A percentile compares a stretch with the other conserved stretches of the same genome.
phyloP scores from a whole-genome alignment of 2,113 vertebrate species.

The Galbula dea region DNA sequence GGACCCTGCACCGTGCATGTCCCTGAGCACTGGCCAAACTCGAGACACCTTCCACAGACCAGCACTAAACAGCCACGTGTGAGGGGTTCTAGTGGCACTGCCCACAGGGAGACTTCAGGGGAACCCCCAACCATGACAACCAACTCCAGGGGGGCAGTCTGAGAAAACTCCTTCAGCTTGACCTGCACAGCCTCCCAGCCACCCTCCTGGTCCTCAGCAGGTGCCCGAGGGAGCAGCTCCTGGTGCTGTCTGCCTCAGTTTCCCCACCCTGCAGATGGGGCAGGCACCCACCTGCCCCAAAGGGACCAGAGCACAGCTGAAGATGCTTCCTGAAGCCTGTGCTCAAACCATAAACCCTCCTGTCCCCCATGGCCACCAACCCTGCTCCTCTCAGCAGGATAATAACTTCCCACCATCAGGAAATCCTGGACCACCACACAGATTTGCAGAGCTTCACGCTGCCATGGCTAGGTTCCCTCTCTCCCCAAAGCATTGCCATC shows the following conservation, averaged over 20 bases:
- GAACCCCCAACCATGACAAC: accelerated
- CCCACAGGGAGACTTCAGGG: accelerated
- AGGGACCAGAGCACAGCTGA: background rate
- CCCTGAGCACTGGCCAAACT: background rate
- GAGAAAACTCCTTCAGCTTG: background rate
- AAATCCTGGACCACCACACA: background rate
- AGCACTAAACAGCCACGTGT: accelerated
- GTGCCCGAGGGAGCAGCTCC: background rate
- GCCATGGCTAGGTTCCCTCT: background rate
- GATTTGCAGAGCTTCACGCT: background rate
- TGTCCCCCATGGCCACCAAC: accelerated
- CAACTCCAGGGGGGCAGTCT: background rate
- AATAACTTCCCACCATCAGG: accelerated
- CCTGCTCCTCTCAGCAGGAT: accelerated
- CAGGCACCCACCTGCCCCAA: background rate
- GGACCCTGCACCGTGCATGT: accelerated
- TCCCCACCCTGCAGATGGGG: background rate
- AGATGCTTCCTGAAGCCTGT: background rate
- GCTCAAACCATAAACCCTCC: background rate
- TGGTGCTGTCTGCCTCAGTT: background rate
- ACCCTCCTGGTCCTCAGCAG: accelerated
- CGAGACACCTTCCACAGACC: accelerated
- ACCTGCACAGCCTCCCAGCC: accelerated
- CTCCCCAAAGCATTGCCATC: background rate
- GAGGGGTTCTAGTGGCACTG: background rate